Percentiles rank a stretch among this genome's conserved stretches.
Evolutionary conservation across 1,140 invertebrate species (phyloP).

Genomic region (Megalopta genalis): DNA sequence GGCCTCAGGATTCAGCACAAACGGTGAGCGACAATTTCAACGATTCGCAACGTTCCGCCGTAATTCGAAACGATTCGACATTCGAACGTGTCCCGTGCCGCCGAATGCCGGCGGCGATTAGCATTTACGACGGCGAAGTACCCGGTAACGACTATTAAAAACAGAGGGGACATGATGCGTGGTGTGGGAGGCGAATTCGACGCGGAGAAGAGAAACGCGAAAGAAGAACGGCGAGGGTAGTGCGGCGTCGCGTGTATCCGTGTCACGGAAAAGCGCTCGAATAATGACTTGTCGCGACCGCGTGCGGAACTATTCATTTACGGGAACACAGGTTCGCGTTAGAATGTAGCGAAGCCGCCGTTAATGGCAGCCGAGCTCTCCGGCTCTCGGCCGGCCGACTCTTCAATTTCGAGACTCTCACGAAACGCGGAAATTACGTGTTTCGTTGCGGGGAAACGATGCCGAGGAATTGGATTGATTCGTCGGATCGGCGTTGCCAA

Average conservation of each 20-base stretch:
- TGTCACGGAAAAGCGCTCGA: constrained; percentile 4
- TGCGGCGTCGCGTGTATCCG: constrained; percentile 16
- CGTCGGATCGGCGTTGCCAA: background rate
- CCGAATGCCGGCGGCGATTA: background rate
- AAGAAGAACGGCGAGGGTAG: background rate
- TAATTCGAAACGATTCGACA: too few relatives aligned
- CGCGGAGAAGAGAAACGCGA: background rate
- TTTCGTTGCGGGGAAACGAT: background rate
- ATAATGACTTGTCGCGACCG: constrained; percentile 9
- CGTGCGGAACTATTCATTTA: constrained; percentile 4
- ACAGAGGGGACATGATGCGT: too few relatives aligned
- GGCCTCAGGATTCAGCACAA: constrained; percentile 81
- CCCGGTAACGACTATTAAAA: constrained; percentile 1
- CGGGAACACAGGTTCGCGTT: background rate
- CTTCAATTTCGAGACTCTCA: background rate
- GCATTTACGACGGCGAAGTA: constrained; percentile 11
- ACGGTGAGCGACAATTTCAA: constrained; percentile 69
- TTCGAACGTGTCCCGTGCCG: too few relatives aligned
- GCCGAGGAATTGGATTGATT: constrained; percentile 14
- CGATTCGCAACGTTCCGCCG: constrained; percentile 6
- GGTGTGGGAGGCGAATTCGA: too few relatives aligned
- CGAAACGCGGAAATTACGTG: background rate
- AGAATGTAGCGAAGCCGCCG: background rate
- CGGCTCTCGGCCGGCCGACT: too few relatives aligned
- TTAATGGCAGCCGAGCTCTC: too few relatives aligned